These are phyloP conservation scores for Lasioglossum calceatum DNA, from an alignment of 2,888 invertebrate species.

Conservation along the genomic window DNA sequence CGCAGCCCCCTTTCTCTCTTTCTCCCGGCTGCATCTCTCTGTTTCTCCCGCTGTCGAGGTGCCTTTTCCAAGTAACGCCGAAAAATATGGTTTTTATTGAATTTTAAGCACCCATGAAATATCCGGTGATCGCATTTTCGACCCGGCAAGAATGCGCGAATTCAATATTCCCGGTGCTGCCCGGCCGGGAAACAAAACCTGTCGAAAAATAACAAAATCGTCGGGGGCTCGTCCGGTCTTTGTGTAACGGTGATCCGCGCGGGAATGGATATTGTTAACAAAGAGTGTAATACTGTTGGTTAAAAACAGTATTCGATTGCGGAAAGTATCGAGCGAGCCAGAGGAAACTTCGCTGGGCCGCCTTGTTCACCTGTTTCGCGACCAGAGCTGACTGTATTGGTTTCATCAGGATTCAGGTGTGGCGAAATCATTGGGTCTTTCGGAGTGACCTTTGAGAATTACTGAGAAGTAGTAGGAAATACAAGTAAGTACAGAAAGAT, in stretches of 20 bases:
- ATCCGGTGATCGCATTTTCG: slow-evolving; percentile 31
- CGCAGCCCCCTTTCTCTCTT: neutral
- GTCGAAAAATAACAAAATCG: slow-evolving; percentile 15
- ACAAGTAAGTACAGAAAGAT: too few species aligned
- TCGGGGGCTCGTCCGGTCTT: neutral
- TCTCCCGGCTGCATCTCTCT: neutral
- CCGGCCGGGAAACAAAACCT: slow-evolving; percentile 12
- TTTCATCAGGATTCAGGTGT: neutral
- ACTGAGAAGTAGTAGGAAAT: too few species aligned
- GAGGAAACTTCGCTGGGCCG: neutral
- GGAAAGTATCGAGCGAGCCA: neutral
- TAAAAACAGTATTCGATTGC: slow-evolving; percentile 7
- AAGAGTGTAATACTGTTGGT: slow-evolving; percentile 12
- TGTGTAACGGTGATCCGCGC: slow-evolving; percentile 7
- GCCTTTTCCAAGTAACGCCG: slow-evolving; percentile 19
- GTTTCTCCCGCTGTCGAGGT: neutral
- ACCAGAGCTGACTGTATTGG: neutral
- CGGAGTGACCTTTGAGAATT: too few species aligned
- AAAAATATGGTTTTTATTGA: slow-evolving; percentile 50
- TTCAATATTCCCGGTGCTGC: neutral
- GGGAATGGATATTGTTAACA: slow-evolving; percentile 16
- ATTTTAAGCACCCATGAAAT: slow-evolving; percentile 58
- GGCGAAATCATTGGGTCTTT: too few species aligned
- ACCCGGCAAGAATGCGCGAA: neutral
- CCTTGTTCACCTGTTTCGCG: neutral